Evolutionary conservation across 2,113 vertebrate genomes (phyloP).

Genomic region (Oreochromis aureus): DNA sequence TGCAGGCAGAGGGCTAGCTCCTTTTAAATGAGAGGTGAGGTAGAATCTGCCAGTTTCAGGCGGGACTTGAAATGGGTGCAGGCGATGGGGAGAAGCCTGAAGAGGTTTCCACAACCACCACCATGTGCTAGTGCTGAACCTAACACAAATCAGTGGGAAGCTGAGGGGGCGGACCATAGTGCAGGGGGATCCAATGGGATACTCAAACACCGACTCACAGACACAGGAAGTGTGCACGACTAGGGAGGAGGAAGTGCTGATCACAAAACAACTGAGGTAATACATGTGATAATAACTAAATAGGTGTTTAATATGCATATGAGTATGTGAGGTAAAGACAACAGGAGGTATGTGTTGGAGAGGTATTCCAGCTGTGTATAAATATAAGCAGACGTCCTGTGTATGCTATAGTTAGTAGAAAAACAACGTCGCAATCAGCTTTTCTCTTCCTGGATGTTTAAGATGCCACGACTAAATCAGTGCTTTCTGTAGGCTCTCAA

Average conservation of each 20-base stretch:
- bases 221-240: constrained; percentile 6
- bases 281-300: background rate
- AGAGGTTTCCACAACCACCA: background rate
- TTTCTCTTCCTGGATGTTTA: background rate
- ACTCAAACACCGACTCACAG: background rate
- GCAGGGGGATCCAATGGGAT: background rate
- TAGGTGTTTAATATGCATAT: background rate
- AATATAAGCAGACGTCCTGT: background rate
- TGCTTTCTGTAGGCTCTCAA: background rate
- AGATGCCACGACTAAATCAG: background rate
- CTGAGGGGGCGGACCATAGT: background rate
- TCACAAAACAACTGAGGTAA: constrained; percentile 20
- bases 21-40: constrained; percentile 60
- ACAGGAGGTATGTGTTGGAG: constrained; percentile 37
- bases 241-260: background rate
- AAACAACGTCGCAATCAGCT: background rate
- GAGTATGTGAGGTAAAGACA: constrained; percentile 38
- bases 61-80: background rate
- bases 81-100: background rate
- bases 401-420: background rate
- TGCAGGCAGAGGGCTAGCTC: constrained; percentile 29
- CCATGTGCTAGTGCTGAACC: background rate
- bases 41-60: constrained; percentile 59
- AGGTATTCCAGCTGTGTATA: constrained; percentile 24
- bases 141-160: background rate